Base-by-base conservation (phyloP, 1,140 invertebrate genomes). In the Lepidurus packardi region DNA sequence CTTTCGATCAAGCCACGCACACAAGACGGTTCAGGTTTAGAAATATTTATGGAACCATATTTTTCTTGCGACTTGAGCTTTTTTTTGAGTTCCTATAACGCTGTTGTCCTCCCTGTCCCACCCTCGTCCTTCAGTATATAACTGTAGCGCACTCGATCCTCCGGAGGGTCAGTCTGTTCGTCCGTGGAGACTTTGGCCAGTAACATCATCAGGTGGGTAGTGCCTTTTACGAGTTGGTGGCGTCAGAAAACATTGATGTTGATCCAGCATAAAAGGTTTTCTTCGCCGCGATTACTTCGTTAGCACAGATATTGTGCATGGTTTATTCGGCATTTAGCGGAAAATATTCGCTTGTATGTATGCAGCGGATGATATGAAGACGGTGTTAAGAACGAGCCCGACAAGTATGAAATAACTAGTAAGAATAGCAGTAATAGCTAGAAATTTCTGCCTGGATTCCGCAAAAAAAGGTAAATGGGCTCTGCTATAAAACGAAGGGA, bases 151-250 rank as follows among this genome's bases (percentile, higher is more conserved):
- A 65, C 53, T n/a, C 10, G 13, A 65, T 65, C 53, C 53, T 65
- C 9, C 16, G 8, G 53, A 65, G 21, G 53, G 13, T 65, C 53
- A 65, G 21, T 65, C 21, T 16, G 6, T 65, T n/a, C n/a, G 21
- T 65, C 53, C 53, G n/a, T 7, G 53, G 53, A 21, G 16, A 21
- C 16, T 7, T 65, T 34, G 34, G 53, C 13, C 21, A 65, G 3
- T 65, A 65, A 65, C 21, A 65, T 21, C 53, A 65, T 65, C 53
- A 65, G 53, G 53, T 65, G 53, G 53, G 53, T 21, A 65, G 53
- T 65, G 16, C 3, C 1, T 4, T 34, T 34, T 34, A 7, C 10
- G 53, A n/a, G n/a, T 65, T 21, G 53, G 16, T 9, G 53, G 6
- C 53, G 53, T n/a, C 53, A 65, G 53, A 65, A 21, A 65, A 65